A percentile compares a stretch with the other conserved stretches of the same genome.
phyloP scores from a whole-genome alignment of 2,888 invertebrate genomes.

The Nyleta sp. region DNA sequence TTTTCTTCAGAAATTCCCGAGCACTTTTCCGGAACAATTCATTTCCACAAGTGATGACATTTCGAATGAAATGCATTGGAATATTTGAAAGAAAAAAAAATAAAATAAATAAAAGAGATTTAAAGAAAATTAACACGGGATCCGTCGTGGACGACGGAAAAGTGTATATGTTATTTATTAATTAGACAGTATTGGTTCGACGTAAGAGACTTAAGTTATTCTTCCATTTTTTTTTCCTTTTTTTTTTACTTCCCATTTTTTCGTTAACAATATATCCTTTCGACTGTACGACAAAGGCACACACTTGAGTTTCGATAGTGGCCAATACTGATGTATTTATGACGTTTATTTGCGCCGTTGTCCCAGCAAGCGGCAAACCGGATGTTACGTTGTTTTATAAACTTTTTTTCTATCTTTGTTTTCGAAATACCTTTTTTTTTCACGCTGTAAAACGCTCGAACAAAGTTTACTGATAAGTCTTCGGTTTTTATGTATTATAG shows the following conservation, averaged over 20 bases:
- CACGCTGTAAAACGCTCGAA: slow-evolving; percentile 58
- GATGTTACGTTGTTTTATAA: slow-evolving; percentile 31
- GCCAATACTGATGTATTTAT: slow-evolving; percentile 56
- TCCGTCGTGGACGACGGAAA: slow-evolving; percentile 53
- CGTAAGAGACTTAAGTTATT: slow-evolving; percentile 42
- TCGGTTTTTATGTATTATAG: slow-evolving; percentile 57
- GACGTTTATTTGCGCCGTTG: slow-evolving; percentile 33
- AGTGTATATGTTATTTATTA: slow-evolving; percentile 53
- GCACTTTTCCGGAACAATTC: no score
- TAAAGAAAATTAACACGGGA: slow-evolving; percentile 26
- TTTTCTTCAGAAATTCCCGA: no score
- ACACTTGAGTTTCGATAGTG: slow-evolving; percentile 45
- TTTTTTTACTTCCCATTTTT: slow-evolving; percentile 8
- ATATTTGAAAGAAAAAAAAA: slow-evolving; percentile 28
- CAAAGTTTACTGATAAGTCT: slow-evolving; percentile 57
- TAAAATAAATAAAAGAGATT: slow-evolving; percentile 53
- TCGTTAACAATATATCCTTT: slow-evolving; percentile 7
- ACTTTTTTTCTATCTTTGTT: slow-evolving; percentile 44
- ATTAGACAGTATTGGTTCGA: slow-evolving; percentile 55
- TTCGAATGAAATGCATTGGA: slow-evolving; percentile 27
- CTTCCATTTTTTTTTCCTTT: slow-evolving; percentile 17
- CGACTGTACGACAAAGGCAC: slow-evolving; percentile 31
- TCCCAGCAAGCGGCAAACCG: slow-evolving; percentile 6
- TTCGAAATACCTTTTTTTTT: slow-evolving; percentile 27
- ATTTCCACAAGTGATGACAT: slow-evolving; percentile 22